Base-by-base conservation (phyloP, 1,140 invertebrate genomes). In the Drosophila leontia region DNA sequence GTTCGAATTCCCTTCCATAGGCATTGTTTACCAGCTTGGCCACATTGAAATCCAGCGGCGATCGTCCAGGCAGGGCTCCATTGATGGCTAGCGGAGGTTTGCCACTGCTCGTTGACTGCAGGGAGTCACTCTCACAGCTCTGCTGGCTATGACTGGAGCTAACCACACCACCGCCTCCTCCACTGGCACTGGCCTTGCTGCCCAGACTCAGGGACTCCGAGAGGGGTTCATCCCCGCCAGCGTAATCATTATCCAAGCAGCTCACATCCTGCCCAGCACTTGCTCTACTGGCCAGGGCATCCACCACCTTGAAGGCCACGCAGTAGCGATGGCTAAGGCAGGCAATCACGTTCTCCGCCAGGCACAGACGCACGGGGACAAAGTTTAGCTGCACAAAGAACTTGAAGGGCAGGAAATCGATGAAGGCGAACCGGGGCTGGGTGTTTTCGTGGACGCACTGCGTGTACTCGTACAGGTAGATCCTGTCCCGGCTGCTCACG, bases 331-430 rank as follows among this genome's bases (percentile, higher is more conserved):
- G 91, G 65, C 79, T 92, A 3, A 92, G 72, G 47, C 91, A 92
- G 9, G 91, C 91, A 8, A 92, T 92, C 3, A 92, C 91, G 76
- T 92, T 92, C 63, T 92, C 91, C 7, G 88, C 82, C 39, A 92
- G 64, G 29, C 79, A 82, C 6, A 92, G 61, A 4, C 87, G 86
- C 26, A 91, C 39, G 7, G 91, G 91, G 23, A 91, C 69, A 70
- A 92, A 92, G 39, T 92, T 92, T 26, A 92, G 58, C 68, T 91
- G 91, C 12, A 92, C 91, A 23, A 91, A 92, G 67, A 92, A 92
- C 69, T 92, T 92, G 35, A 92, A 92, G 23, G 91, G 91, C 51
- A 92, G 60, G 62, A 92, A 92, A 51, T 92, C 91, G 19, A 92
- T 92, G 61, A 92, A 92, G 11, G 88, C 78, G 26, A 92, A 92